Base-by-base conservation (phyloP, 2,888 invertebrate genomes). In the Nemotelus pantherinus region DNA sequence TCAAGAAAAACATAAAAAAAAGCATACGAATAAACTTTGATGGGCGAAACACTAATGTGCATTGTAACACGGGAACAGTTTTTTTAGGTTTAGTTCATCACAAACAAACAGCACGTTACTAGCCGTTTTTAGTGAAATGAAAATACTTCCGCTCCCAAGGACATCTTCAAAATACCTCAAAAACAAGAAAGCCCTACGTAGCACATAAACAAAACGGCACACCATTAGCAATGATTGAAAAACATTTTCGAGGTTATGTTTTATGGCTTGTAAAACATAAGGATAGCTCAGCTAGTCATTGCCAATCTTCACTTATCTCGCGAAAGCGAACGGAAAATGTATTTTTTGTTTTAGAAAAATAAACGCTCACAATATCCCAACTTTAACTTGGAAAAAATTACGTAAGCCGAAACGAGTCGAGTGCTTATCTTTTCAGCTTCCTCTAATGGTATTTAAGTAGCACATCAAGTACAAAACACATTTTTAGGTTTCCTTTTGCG, bases 381-480 rank as follows among this genome's bases (percentile, higher is more conserved):
- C 41, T 43, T 41, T 7, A 43, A 39, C 3, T 41, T 25, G 25
- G 25, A 60, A 60, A 60, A 60, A 60, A 10, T 25, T 25, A 25
- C 57, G 60, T 39, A 60, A 60, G 43, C 41, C 41, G 39, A 60
- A 60, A 43, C 60, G 60, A 60, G 43, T 60, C 41, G 3, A 60
- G 60, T 39, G 60, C 60, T 25, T 60, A 60, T 60, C 60, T 60
- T 25, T 43, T 60, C 41, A 60, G 43, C 60, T 60, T 60, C 60
- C 60, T 41, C 60, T 60, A 41, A 60, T 60, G 25, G 60, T 25
- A 57, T 67, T 48, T 47, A 45, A 48, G 47, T 50, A 48, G 48
- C 48, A 67, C 67, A 67, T 67, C 2, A 39, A 70, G 25, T 25
- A 55, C 70, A 55, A 55, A 70, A 70, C 70, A 70, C 70, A 55